These are phyloP conservation scores for Hemithea aestivaria DNA, from an alignment of 2,888 invertebrate species.

Conservation along the genomic window DNA sequence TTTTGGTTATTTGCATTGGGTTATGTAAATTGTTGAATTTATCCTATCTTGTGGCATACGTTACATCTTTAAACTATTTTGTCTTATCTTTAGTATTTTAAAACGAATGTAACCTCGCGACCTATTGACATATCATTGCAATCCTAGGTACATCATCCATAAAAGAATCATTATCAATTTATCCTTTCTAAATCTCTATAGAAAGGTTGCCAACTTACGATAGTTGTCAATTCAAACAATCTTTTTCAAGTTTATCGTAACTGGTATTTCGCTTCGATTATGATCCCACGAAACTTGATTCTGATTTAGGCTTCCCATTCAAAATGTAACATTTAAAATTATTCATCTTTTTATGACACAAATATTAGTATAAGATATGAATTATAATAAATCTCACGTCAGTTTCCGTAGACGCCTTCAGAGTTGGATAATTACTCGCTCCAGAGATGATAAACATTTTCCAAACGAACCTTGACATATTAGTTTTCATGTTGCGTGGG, in stretches of 20 bases:
- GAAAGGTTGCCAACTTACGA: too few relatives aligned
- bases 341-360: slow-evolving; percentile 5
- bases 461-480: slow-evolving; percentile 66
- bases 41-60: slow-evolving; percentile 9
- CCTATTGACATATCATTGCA: too few relatives aligned
- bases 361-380: slow-evolving; percentile 16
- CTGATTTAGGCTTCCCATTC: not conserved
- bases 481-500: slow-evolving; percentile 54
- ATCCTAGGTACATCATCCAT: too few relatives aligned
- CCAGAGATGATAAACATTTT: slow-evolving; percentile 46
- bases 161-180: too few relatives aligned
- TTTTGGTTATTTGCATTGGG: slow-evolving; percentile 31
- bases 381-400: slow-evolving; percentile 32
- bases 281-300: too few relatives aligned
- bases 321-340: slow-evolving; percentile 21
- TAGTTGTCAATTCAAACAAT: too few relatives aligned
- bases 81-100: too few relatives aligned
- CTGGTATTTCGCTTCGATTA: too few relatives aligned
- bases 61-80: slow-evolving; percentile 7
- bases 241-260: too few relatives aligned
- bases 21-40: slow-evolving; percentile 24
- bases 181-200: too few relatives aligned
- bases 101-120: too few relatives aligned
- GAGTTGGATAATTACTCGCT: slow-evolving; percentile 49
- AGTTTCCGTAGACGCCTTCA: slow-evolving; percentile 37